A percentile compares a stretch with the other conserved stretches of the same genome.
Conservation (phyloP, 2,888 invertebrate species). For the Ormyrus labotus region DNA sequence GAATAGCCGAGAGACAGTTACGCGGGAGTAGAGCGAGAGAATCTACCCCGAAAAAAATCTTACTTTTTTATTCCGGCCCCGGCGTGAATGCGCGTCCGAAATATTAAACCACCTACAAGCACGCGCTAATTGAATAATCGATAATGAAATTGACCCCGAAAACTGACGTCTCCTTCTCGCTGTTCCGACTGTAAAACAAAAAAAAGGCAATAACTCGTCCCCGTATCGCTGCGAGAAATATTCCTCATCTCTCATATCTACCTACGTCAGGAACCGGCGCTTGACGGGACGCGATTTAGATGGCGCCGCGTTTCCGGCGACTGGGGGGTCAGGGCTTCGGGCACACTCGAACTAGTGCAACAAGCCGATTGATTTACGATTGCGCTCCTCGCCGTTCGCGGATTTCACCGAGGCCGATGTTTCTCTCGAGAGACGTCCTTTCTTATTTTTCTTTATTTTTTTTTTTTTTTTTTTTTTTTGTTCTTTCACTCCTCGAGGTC, state of each 20-base stretch:
- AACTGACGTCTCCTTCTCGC: too few relatives aligned
- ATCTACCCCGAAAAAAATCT: background rate
- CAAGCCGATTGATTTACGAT: constrained; percentile 54
- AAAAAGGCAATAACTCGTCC: background rate
- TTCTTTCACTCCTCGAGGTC: too few relatives aligned
- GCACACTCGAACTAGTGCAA: constrained; percentile 37
- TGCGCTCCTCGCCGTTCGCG: background rate
- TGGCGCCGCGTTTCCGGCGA: constrained; percentile 42
- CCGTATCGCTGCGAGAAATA: constrained; percentile 6
- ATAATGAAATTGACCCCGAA: too few relatives aligned
- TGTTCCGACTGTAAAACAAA: background rate
- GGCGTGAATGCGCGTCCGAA: too few relatives aligned
- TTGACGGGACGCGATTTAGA: constrained; percentile 48
- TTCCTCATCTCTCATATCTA: constrained; percentile 35
- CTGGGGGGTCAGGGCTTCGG: constrained; percentile 32
- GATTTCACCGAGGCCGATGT: too few relatives aligned
- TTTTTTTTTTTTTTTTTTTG: too few relatives aligned
- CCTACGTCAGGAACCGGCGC: constrained; percentile 23
- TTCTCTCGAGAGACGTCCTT: too few relatives aligned
- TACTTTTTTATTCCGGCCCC: background rate
- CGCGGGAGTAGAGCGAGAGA: background rate
- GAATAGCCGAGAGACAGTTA: background rate
- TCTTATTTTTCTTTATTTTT: too few relatives aligned
- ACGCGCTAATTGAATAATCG: too few relatives aligned
- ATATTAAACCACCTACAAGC: too few relatives aligned